phyloP scores from a whole-genome alignment of 2,888 invertebrate genomes.

The Gymnoscelis rufifasciata region DNA sequence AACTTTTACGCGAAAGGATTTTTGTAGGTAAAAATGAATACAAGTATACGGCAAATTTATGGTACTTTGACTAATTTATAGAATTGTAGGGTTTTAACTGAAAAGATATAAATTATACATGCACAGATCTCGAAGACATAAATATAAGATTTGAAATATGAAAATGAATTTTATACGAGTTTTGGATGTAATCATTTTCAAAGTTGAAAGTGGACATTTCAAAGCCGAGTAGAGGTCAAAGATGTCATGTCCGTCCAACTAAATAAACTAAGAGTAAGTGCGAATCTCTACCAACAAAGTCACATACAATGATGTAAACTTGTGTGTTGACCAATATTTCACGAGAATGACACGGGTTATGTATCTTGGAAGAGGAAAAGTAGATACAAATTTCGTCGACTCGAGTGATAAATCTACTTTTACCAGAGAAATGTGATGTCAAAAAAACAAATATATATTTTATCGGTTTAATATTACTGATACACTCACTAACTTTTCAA shows the following conservation, averaged over 20 bases:
- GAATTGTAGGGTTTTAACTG: too few species aligned
- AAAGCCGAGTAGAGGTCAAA: neutral
- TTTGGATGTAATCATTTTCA: neutral
- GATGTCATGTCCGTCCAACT: neutral
- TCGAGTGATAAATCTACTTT: slow-evolving; percentile 4
- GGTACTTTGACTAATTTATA: too few species aligned
- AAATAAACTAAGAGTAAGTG: neutral
- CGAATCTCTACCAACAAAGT: slow-evolving; percentile 26
- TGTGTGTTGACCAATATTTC: slow-evolving; percentile 28
- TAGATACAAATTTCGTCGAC: slow-evolving; percentile 11
- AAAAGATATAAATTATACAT: too few species aligned
- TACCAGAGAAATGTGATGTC: slow-evolving; percentile 8
- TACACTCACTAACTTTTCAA: too few species aligned
- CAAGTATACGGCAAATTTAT: too few species aligned
- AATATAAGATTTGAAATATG: too few species aligned
- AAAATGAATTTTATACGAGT: too few species aligned
- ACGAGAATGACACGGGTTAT: slow-evolving; percentile 24
- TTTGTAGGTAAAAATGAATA: too few species aligned
- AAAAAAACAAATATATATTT: slow-evolving; percentile 3
- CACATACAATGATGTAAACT: slow-evolving; percentile 29
- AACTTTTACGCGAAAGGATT: too few species aligned
- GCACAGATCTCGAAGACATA: too few species aligned
- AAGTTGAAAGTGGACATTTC: neutral
- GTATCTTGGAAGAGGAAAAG: slow-evolving; percentile 23
- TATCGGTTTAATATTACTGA: too few species aligned